phyloP scores from a whole-genome alignment of 2,888 invertebrate genomes.

The Icerya purchasi region DNA sequence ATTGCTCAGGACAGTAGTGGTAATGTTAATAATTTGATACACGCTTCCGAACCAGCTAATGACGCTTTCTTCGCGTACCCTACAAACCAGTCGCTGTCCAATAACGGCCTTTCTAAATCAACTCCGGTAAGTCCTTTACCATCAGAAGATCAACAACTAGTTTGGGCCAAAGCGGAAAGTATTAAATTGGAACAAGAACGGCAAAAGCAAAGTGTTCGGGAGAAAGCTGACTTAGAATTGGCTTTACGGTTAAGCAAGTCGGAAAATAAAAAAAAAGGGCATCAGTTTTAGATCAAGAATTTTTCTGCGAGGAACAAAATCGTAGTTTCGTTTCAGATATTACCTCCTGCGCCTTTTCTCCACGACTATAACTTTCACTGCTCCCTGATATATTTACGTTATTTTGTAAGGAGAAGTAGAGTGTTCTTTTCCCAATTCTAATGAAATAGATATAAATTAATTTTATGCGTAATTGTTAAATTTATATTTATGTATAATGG shows the following conservation, averaged over 20 bases:
- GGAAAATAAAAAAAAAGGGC: slow-evolving; percentile 11
- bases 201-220: slow-evolving; percentile 34
- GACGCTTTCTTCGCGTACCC: background rate
- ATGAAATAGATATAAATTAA: too few species aligned
- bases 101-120: slow-evolving; percentile 10
- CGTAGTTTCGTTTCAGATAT: too few species aligned
- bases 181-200: slow-evolving; percentile 37
- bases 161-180: slow-evolving; percentile 52
- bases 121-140: slow-evolving; percentile 18
- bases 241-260: slow-evolving; percentile 44
- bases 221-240: slow-evolving; percentile 49
- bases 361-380: too few species aligned
- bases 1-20: slow-evolving; percentile 15
- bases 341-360: too few species aligned
- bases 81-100: slow-evolving; percentile 6
- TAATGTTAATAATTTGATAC: too few species aligned
- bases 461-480: too few species aligned
- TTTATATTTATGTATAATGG: too few species aligned
- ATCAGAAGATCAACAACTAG: slow-evolving; percentile 45
- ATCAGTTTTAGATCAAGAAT: slow-evolving; percentile 15
- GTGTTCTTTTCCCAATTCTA: too few species aligned
- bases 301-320: slow-evolving; percentile 3
- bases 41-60: slow-evolving; percentile 8
- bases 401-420: too few species aligned
- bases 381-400: too few species aligned